Base-by-base conservation (phyloP, 2,888 invertebrate genomes). In the Isotomurus palustris region DNA sequence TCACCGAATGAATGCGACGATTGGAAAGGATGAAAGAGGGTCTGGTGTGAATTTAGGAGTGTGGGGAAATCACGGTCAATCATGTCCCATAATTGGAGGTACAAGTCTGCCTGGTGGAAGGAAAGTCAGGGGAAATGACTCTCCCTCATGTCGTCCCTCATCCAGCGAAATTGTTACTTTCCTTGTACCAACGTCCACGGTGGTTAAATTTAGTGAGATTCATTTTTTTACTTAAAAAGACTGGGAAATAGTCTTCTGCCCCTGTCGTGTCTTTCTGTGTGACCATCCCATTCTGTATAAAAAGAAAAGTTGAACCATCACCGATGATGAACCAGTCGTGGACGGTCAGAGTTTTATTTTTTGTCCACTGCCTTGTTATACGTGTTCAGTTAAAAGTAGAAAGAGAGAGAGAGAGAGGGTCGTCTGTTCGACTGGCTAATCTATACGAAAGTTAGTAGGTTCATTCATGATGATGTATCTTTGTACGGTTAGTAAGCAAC, bases 21-120 rank as follows among this genome's bases (percentile, higher is more conserved):
- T 17, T 5, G 5, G 5, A 14, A 38, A 38, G n/a, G 14, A 38
- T 17, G 38, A 19, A 14, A 38, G 38, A 4, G 14, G 43, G 22
- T 17, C 17, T 22, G 24, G 22, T 50, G 50, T 36, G 50, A 50
- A 50, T 22, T 50, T 50, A 22, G 40, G 19, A 50, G 50, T 50
- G 38, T 38, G 35, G n/a, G 55, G 52, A 53, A 62, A 59, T 59
- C 62, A 59, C 59, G 62, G 62, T 59, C 62, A 62, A 62, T 62
- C 59, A 62, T 62, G 59, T 59, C 56, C 47, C 44, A 51, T 54
- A 62, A 62, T 62, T 62, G 56, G 52, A 50, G 50, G 51, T 52
- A 55, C 50, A 50, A 25, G 53, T 40, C 38, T 45, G 47, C 44
- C 28, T 36, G 49, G 43, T 43, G 45, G 49, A 35, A 27, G n/a